Percentiles rank a stretch among this genome's conserved stretches.
phyloP scores from a whole-genome alignment of 2,797 vertebrate genomes.

The Pseudochaenichthys georgianus region DNA sequence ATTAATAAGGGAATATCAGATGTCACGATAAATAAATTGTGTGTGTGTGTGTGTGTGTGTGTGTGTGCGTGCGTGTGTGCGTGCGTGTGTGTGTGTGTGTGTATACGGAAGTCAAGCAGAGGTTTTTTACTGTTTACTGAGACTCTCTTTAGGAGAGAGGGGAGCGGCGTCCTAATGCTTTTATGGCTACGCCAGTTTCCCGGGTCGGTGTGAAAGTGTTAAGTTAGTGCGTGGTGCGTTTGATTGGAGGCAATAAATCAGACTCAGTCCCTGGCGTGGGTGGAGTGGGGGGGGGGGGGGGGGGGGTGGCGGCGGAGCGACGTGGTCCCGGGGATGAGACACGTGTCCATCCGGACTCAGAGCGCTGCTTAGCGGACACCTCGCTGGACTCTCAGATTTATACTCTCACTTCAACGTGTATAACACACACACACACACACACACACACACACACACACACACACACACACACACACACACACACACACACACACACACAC shows the following conservation, averaged over 20 bases:
- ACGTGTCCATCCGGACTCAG: constrained; percentile 85
- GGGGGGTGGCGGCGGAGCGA: constrained; percentile 46
- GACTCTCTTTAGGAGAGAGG: constrained; percentile 49
- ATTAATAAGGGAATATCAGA: too few species aligned
- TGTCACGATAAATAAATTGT: neutral
- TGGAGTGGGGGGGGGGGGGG: constrained; percentile 1
- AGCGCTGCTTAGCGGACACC: constrained; percentile 77
- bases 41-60: neutral
- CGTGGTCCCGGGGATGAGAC: constrained; percentile 84
- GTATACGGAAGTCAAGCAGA: constrained; percentile 58
- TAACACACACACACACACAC: neutral
- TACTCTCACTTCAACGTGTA: constrained; percentile 29
- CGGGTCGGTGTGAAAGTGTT: constrained; percentile 86
- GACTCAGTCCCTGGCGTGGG: constrained; percentile 66
- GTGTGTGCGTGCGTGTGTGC: neutral
- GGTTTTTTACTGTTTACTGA: constrained; percentile 68
- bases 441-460: constrained; percentile 7
- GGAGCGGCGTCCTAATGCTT: constrained; percentile 79
- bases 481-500: neutral
- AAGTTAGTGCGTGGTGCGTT: constrained; percentile 82
- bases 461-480: constrained; percentile 16
- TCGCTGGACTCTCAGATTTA: constrained; percentile 60
- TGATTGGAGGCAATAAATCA: constrained; percentile 91
- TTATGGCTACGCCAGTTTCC: constrained; percentile 84
- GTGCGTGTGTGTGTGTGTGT: constrained; percentile 12